Base-by-base conservation (phyloP, 2,888 invertebrate species). In the Xiphydria camelus region DNA sequence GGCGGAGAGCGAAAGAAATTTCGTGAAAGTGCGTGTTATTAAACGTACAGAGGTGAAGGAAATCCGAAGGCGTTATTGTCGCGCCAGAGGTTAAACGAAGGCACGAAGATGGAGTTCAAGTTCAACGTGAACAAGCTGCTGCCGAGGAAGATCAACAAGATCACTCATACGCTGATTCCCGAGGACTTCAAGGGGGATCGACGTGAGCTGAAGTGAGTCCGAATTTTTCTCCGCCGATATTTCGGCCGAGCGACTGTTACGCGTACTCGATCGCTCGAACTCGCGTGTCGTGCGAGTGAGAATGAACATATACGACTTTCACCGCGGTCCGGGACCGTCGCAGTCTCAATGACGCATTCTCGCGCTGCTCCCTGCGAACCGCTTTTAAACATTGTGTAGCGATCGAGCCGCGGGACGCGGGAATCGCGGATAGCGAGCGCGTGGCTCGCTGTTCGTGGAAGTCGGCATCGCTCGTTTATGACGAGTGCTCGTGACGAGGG, bases 91-190 rank as follows among this genome's bases (percentile, higher is more conserved):
- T n/a, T n/a, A n/a, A n/a, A n/a, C 29, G 29, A 12, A 29, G 14
- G 29, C 5, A 29, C n/a, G n/a, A n/a, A 53, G 32, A 75, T 75
- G 75, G 74, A 75, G 61, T 75, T 74, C 57, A 69, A 67, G 51
- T 75, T 73, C 61, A 68, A 71, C 58, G 60, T 75, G 29, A 74
- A 74, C 53, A 68, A 62, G 50, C 61, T 75, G 20, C 49, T 75
- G 41, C 74, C 73, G 10, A 66, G 63, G 51, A 68, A 65, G 52
- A 74, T 75, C 55, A 75, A 73, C 62, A 74, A 72, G 62, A 67
- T 74, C 51, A 70, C 68, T 32, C 70, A 74, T 25, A 71, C 64
- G 20, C 64, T 75, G 19, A 52, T 73, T 36, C 70, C 73, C 9
- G 73, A 74, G 45, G 68, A 68, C 41, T 75, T 75, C 42, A 64